Base-by-base conservation (phyloP, 2,797 vertebrate genomes). In the Streptopelia turtur region DNA sequence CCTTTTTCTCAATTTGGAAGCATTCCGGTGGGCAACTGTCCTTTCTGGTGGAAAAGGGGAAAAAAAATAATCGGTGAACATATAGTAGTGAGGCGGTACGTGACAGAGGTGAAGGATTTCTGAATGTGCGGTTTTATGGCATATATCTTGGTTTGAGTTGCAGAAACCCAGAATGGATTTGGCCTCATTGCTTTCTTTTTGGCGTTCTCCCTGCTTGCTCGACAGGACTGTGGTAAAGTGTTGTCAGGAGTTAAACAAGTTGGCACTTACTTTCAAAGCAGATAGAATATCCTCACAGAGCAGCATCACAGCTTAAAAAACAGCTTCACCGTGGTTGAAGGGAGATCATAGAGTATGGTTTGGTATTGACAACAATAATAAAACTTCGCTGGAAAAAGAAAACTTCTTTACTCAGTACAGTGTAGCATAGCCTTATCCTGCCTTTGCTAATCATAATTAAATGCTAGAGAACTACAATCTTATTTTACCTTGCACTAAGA, bases 171-270 rank as follows among this genome's bases (percentile, higher is more conserved):
- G 30, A 23, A 65, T 5, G 23, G 52, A 9, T 56, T 74, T 45
- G 41, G 60, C 10, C 63, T 56, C 5, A 1, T 39, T 0, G 1
- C 4, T 60, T 35, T 41, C 23, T 63, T 82, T 65, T 72, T 5
- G 3, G 11, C 8, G 4, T 22, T 83, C 41, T 72, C 55, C 4
- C 5, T 25, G n/a, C 55, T 86, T 49, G 27, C 45, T 49, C 28
- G 52, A 28, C 27, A 33, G 47, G 35, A 27, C 30, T 35, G 1
- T 3, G 22, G 39, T 25, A 10, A 83, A 56, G 4, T 6, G 37
- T 6, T 41, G 35, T 31, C 49, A 61, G 41, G 65, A 92, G 63
- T 87, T 79, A 69, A 81, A 57, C 23, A 59, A 92, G 77, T 89
- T 70, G 43, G 18, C 8, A 4, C 23, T 66, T 59, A 69, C 45